Percentiles rank a stretch among this genome's conserved stretches.
These are phyloP conservation scores for Gerris buenoi DNA, from an alignment of 1,140 invertebrate species.

Conservation along the genomic window DNA sequence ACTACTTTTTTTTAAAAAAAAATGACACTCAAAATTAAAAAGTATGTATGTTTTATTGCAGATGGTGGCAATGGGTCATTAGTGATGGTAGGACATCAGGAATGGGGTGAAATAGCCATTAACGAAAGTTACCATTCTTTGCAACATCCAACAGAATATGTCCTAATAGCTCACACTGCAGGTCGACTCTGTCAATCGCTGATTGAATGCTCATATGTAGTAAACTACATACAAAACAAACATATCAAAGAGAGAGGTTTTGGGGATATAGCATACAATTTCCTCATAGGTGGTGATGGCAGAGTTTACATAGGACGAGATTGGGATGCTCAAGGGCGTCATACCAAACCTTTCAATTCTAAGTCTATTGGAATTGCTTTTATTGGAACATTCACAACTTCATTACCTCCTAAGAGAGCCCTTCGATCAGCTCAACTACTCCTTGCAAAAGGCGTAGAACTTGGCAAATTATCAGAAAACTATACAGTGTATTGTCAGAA, in stretches of 20 bases:
- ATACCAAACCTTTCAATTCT: constrained; percentile 46
- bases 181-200: neutral
- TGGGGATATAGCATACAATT: constrained; percentile 56
- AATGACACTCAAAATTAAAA: too few species aligned
- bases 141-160: neutral
- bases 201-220: neutral
- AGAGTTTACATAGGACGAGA: constrained; percentile 53
- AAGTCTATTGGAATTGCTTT: constrained; percentile 48
- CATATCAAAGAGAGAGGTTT: constrained; percentile 28
- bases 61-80: neutral
- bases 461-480: neutral
- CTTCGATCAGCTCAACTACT: neutral
- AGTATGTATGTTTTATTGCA: too few species aligned
- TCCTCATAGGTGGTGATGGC: constrained; percentile 48
- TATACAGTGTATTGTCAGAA: neutral
- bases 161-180: constrained; percentile 6
- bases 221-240: neutral
- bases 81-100: neutral
- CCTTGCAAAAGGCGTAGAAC: neutral
- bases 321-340: constrained; percentile 48
- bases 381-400: constrained; percentile 33
- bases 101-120: neutral
- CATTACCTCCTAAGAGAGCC: neutral
- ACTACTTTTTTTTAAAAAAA: too few species aligned
- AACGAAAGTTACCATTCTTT: neutral